A percentile compares a stretch with the other conserved stretches of the same genome.
Conservation (phyloP, 2,113 vertebrate genomes). For the Narcine bancroftii region DNA sequence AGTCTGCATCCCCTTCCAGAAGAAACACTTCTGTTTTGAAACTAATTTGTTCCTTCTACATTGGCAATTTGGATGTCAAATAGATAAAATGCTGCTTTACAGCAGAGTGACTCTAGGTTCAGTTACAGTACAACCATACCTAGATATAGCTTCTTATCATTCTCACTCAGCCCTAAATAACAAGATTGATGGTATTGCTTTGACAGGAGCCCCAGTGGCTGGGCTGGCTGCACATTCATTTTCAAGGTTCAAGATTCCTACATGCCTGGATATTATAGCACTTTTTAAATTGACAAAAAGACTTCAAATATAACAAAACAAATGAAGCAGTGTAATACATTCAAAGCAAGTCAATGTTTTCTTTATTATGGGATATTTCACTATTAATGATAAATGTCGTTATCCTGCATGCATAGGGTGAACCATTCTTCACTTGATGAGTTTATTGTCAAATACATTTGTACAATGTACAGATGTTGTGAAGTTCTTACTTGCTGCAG, state of each 20-base stretch:
- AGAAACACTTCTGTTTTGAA: slow-evolving; percentile 48
- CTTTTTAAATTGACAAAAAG: slow-evolving; percentile 24
- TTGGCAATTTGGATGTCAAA: slow-evolving; percentile 42
- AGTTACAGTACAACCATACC: slow-evolving; percentile 22
- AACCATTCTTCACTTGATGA: not conserved
- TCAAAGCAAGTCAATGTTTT: not conserved
- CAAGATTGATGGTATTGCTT: not conserved
- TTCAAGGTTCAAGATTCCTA: no score
- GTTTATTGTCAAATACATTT: no score
- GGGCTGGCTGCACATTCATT: not conserved
- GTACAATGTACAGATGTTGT: no score
- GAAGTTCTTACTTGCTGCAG: no score
- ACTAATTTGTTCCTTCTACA: slow-evolving; percentile 41
- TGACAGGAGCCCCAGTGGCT: not conserved
- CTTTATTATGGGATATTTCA: not conserved
- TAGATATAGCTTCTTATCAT: slow-evolving; percentile 40
- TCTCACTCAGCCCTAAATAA: slow-evolving; percentile 29
- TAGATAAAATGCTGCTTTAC: slow-evolving; percentile 45
- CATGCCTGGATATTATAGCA: not conserved
- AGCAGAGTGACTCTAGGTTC: slow-evolving; percentile 39
- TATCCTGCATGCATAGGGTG: not conserved
- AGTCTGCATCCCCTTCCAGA: slow-evolving; percentile 44
- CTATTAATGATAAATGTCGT: not conserved
- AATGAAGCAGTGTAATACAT: slow-evolving; percentile 19
- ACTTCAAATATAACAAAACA: slow-evolving; percentile 1